Conservation (phyloP, 2,888 invertebrate species). For the Zootermopsis nevadensis region DNA sequence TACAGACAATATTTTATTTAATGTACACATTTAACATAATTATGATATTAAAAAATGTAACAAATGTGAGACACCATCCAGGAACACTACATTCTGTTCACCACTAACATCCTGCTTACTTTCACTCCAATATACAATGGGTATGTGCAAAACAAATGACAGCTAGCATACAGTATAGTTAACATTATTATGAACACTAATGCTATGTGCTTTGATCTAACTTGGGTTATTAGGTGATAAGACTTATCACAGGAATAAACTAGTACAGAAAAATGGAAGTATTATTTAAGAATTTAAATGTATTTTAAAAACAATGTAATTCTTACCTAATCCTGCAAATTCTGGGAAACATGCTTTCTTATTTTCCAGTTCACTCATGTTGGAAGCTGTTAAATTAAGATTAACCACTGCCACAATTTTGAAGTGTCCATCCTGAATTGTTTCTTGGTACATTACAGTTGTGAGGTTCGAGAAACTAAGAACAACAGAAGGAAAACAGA, state of each 20-base stretch:
- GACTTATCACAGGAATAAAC: neutral
- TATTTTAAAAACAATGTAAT: too few species aligned
- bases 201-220: neutral
- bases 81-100: too few species aligned
- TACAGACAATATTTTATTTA: too few species aligned
- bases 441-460: conserved; percentile 71
- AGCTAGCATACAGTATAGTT: neutral
- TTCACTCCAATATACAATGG: too few species aligned
- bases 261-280: neutral
- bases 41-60: too few species aligned
- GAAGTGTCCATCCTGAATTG: conserved; percentile 63
- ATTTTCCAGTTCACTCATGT: conserved; percentile 68
- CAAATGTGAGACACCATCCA: too few species aligned
- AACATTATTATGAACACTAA: neutral
- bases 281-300: too few species aligned
- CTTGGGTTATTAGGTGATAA: too few species aligned
- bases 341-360: conserved; percentile 75
- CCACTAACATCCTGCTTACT: too few species aligned
- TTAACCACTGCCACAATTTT: conserved; percentile 70
- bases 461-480: conserved; percentile 69
- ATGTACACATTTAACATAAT: too few species aligned
- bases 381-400: conserved; percentile 56
- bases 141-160: too few species aligned
- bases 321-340: conserved; percentile 72
- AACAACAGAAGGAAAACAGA: conserved; percentile 51